Evolutionary conservation across 2,888 invertebrate species (phyloP).

Genomic region (Tethea ocularis): DNA sequence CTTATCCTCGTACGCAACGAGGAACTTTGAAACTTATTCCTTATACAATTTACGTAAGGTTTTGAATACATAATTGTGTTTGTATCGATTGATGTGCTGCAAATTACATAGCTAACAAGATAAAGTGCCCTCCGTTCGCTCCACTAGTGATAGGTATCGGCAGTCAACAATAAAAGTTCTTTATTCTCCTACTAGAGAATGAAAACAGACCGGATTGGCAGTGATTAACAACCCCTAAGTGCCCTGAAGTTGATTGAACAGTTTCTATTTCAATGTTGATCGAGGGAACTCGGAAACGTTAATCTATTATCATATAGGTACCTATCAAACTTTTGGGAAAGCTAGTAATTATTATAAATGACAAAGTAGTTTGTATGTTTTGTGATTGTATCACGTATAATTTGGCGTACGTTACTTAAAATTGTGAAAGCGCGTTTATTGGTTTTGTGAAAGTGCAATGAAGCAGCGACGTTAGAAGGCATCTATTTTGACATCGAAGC

Average conservation of each 20-base stretch:
- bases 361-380: too few species aligned
- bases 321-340: too few species aligned
- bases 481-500: too few species aligned
- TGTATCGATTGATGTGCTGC: not conserved
- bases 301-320: too few species aligned
- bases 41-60: too few species aligned
- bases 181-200: not conserved
- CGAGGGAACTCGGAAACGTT: too few species aligned
- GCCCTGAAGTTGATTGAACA: not conserved
- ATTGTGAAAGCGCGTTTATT: too few species aligned
- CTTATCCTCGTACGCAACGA: not conserved
- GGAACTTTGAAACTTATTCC: not conserved
- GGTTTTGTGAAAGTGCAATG: not conserved
- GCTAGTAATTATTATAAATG: too few species aligned
- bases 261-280: not conserved
- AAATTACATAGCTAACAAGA: slow-evolving; percentile 10
- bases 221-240: slow-evolving; percentile 9
- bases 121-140: not conserved
- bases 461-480: not conserved
- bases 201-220: slow-evolving; percentile 9
- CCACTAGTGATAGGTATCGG: not conserved
- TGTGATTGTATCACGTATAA: too few species aligned
- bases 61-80: not conserved
- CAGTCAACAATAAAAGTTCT: slow-evolving; percentile 7
- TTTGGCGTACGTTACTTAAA: too few species aligned